Evolutionary conservation across 2,888 invertebrate genomes (phyloP).

Genomic region (Thereva unica): DNA sequence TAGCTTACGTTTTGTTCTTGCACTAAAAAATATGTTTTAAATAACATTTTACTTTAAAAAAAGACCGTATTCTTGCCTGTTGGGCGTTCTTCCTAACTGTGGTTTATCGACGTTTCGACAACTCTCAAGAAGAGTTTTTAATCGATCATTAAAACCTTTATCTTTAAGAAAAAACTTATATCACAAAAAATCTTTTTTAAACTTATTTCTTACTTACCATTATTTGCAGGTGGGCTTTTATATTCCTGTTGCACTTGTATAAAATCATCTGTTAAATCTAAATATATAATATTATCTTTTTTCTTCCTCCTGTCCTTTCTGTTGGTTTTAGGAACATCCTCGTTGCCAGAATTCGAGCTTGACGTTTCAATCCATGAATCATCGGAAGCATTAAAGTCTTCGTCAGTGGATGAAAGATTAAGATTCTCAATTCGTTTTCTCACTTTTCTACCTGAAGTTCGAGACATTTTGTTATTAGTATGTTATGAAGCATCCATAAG

Average conservation of each 20-base stretch:
- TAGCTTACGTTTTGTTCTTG: conserved; percentile 50
- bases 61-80: conserved; percentile 31
- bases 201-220: conserved; percentile 41
- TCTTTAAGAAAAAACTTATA: conserved; percentile 43
- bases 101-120: conserved; percentile 48
- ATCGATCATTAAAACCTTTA: conserved; percentile 44
- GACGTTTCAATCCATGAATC: conserved; percentile 12
- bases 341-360: background rate
- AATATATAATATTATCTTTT: conserved; percentile 48
- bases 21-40: conserved; percentile 1
- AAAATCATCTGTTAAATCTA: conserved; percentile 52
- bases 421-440: background rate
- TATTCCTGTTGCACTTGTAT: conserved; percentile 48
- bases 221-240: conserved; percentile 47
- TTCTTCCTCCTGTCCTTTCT: conserved; percentile 28
- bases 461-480: too few species aligned
- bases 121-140: conserved; percentile 50
- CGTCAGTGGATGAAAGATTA: background rate
- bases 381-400: background rate
- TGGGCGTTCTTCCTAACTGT: conserved; percentile 47
- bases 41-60: background rate
- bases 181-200: background rate
- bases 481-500: too few species aligned
- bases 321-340: conserved; percentile 13
- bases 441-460: conserved; percentile 1